phyloP scores from a whole-genome alignment of 2,888 invertebrate genomes.

The Ophion slaviceki region DNA sequence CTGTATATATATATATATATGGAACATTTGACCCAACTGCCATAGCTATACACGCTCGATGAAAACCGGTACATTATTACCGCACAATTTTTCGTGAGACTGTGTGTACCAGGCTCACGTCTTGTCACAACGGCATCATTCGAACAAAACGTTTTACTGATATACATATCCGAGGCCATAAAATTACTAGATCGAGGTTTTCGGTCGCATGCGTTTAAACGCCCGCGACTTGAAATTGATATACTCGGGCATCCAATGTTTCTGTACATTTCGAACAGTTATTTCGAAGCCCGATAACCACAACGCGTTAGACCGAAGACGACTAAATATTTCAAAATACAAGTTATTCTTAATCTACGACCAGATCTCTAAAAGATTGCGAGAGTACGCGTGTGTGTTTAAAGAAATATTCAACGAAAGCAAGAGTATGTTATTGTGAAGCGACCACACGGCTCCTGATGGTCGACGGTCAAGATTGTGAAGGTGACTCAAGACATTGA shows the following conservation, averaged over 20 bases:
- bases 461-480: too few species aligned
- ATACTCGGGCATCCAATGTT: slow-evolving; percentile 27
- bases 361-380: too few species aligned
- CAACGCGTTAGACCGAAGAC: not conserved
- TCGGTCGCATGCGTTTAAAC: slow-evolving; percentile 55
- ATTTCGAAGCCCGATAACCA: not conserved
- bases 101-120: slow-evolving; percentile 58
- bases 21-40: slow-evolving; percentile 17
- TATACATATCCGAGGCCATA: slow-evolving; percentile 23
- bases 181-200: slow-evolving; percentile 42
- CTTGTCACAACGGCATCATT: slow-evolving; percentile 59
- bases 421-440: too few species aligned
- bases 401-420: too few species aligned
- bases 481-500: too few species aligned
- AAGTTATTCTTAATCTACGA: too few species aligned
- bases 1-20: not conserved
- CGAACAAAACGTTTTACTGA: slow-evolving; percentile 45
- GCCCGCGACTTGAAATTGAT: slow-evolving; percentile 45
- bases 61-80: slow-evolving; percentile 42
- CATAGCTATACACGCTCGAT: slow-evolving; percentile 31
- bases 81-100: slow-evolving; percentile 4
- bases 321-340: too few species aligned
- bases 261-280: not conserved
- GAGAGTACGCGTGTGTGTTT: too few species aligned
- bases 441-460: too few species aligned